Evolutionary conservation across 2,797 vertebrate species (phyloP), one percentile per base, ranked within the genome.

Genomic region (Lophotriccus pileatus): DNA sequence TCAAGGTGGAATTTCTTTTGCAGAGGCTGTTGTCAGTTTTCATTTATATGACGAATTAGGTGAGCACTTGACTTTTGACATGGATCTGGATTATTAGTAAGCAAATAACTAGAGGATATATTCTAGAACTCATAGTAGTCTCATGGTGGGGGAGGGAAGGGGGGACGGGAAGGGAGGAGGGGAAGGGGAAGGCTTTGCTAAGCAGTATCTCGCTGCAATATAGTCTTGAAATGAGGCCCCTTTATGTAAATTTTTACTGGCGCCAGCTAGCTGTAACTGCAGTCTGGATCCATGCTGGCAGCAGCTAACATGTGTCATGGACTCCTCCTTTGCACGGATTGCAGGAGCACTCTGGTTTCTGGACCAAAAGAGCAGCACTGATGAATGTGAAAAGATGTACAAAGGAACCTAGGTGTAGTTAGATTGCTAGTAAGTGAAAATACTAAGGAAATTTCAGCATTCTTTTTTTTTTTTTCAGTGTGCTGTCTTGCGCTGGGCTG

Each of bases 161-260:
- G 7, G 27, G 67, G 59, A 82, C 23, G 17, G 10, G 16, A 1
- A 18, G 9, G 32, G 24, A 1, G 4, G 16, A n/a, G 19, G 12
- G 9, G 70, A 13, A 27, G 55, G 78, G 46, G 69, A 90, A 18
- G 73, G 78, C 74, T 96, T 96, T 95, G 60, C 85, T 94, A 25
- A 69, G 90, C 81, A 90, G 47, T 89, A 85, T 90, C 68, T 59
- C 77, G 66, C 84, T 96, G 93, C 90, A 96, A 24, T 89, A 94
- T 73, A 52, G 86, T 68, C 95, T 84, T 75, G 90, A 97, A 96
- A 88, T 94, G 91, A 94, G 96, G 94, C 79, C 78, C 93, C 78
- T 96, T 96, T 96, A 97, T 98, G 96, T 97, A 97, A 97, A 98
- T 97, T 95, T 82, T 97, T 89, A 79, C 95, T 98, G 96, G 96